Evolutionary conservation across 1,140 invertebrate species (phyloP).

Genomic region (Brachionus rubens): DNA sequence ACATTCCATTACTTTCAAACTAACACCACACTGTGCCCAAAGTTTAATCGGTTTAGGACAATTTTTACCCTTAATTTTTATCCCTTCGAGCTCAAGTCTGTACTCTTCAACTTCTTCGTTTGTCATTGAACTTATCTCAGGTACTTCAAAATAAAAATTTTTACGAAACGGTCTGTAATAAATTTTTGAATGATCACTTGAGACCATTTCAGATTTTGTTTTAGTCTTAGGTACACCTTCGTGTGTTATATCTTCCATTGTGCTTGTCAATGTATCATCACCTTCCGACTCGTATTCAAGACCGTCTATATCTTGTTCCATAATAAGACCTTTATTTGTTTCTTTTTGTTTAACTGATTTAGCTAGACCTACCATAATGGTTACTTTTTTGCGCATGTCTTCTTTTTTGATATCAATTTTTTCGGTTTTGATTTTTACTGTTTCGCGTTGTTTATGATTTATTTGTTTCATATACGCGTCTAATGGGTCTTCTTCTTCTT

Average conservation of each 20-base stretch:
- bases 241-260: background rate
- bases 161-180: conserved; percentile 85
- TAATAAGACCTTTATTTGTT: conserved; percentile 21
- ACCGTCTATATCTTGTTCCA: conserved; percentile 46
- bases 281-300: conserved; percentile 41
- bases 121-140: conserved; percentile 83
- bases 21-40: conserved; percentile 98
- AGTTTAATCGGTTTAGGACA: conserved; percentile 91
- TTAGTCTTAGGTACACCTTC: conserved; percentile 62
- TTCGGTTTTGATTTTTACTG: conserved; percentile 45
- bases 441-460: background rate
- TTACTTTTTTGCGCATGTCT: conserved; percentile 53
- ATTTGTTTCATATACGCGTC: conserved; percentile 31
- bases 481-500: conserved; percentile 48
- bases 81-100: conserved; percentile 60
- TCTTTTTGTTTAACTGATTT: conserved; percentile 65
- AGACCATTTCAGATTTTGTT: conserved; percentile 63
- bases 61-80: conserved; percentile 70
- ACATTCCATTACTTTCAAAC: conserved; percentile 89
- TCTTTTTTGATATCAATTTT: conserved; percentile 57
- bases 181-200: conserved; percentile 65
- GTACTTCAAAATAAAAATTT: conserved; percentile 92
- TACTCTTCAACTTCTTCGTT: conserved; percentile 74
- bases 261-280: background rate
- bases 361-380: conserved; percentile 77